Evolutionary conservation across 2,888 invertebrate species (phyloP), one percentile per base, ranked within the genome.

Genomic region (Tortricodes alternella): DNA sequence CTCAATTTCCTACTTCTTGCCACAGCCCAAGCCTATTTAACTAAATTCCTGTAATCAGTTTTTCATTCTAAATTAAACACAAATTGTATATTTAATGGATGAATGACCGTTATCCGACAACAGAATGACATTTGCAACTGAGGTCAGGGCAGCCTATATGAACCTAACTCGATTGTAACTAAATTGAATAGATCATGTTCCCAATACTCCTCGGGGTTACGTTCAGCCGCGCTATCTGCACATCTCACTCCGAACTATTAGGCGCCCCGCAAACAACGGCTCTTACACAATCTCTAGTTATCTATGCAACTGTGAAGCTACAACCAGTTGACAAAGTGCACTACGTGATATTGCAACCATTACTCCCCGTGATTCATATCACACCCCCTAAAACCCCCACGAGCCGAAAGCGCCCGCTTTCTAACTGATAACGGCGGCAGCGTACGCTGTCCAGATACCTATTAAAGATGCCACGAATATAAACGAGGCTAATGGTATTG

Each of bases 271-370:
- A 51, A 51, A 57, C 57, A 52, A 49, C 39, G 19, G 52, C 52
- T 51, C 51, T 39, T 57, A 52, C 39, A 46, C 57, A 39, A 52
- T 57, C 46, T 50, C 48, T 24, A 35, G 37, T 53, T 88, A 88
- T 89, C 88, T 88, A 85, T 86, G 87, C 85, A 73, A 82, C 80
- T 78, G 80, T 80, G 83, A 84, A 80, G 83, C 86, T 84, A 85
- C 87, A 88, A 84, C 78, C 85, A 83, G 88, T 87, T 90, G 90
- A 90, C 89, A 89, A 90, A 90, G 87, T 90, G 88, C 89, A 87
- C 82, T 90, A 89, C 90, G 90, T 89, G 89, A 88, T 89, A 90
- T 89, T 89, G 86, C 85, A 82, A 83, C 89, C 89, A 89, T 89
- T 89, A 89, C 86, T 89, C 87, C 82, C 77, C 64, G 89, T 89